A percentile compares a stretch with the other conserved stretches of the same genome.
These are phyloP conservation scores for Iguana delicatissima DNA, from an alignment of 2,797 vertebrate species.

Conservation along the genomic window DNA sequence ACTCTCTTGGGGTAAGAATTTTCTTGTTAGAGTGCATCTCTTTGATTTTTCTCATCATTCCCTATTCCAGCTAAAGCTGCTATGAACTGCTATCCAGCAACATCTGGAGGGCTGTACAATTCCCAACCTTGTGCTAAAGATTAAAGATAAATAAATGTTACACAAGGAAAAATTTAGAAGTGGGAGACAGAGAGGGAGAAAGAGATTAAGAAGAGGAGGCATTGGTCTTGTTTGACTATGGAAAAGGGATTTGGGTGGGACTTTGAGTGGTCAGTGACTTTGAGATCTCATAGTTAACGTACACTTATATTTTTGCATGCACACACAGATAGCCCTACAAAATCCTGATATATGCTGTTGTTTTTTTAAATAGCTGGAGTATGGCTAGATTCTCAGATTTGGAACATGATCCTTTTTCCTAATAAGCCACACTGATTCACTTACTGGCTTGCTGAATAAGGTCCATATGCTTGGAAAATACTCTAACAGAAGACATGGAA, in stretches of 20 bases:
- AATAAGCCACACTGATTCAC: background rate
- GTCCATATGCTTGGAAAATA: background rate
- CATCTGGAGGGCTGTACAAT: no score
- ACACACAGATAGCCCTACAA: no score
- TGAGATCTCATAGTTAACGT: no score
- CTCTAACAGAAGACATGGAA: background rate
- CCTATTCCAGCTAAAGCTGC: background rate
- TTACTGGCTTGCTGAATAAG: background rate
- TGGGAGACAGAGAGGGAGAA: background rate
- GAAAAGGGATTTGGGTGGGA: background rate
- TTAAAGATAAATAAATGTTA: background rate
- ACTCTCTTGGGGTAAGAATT: background rate
- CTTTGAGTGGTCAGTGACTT: no score
- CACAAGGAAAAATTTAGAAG: background rate
- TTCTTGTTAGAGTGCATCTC: no score
- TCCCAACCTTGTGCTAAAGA: background rate
- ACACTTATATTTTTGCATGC: no score
- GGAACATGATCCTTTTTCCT: background rate
- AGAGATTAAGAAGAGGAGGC: background rate
- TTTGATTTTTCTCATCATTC: background rate
- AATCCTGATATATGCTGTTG: no score
- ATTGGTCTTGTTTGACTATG: background rate
- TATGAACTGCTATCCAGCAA: no score
- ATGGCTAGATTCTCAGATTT: background rate
- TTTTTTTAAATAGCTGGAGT: no score